A percentile compares a stretch with the other conserved stretches of the same genome.
These are phyloP conservation scores for Cotesia typhae DNA, from an alignment of 1,140 invertebrate genomes.

Conservation along the genomic window DNA sequence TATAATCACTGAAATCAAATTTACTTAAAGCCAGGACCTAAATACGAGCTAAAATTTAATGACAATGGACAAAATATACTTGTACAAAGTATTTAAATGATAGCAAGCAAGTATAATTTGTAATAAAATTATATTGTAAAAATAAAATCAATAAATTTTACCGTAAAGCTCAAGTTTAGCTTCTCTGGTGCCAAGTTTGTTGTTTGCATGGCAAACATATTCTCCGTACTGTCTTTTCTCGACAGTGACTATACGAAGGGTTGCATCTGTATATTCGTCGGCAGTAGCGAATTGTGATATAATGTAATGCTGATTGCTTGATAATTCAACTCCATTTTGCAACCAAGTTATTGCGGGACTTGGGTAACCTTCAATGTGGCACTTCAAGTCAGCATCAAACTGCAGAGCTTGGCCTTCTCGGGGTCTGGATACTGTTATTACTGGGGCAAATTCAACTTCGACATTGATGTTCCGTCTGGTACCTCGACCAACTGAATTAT, in stretches of 20 bases:
- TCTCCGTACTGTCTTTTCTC: constrained; percentile 89
- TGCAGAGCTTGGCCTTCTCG: constrained; percentile 86
- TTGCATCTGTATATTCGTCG: constrained; percentile 90
- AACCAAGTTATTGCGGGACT: constrained; percentile 88
- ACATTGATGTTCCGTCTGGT: constrained; percentile 86
- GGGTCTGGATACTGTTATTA: constrained; percentile 82
- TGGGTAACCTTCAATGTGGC: constrained; percentile 91
- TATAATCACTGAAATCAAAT: not conserved
- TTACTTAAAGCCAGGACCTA: constrained; percentile 1
- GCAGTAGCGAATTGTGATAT: constrained; percentile 90
- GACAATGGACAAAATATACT: not conserved
- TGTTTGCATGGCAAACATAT: constrained; percentile 87
- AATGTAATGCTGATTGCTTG: constrained; percentile 90
- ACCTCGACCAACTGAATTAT: constrained; percentile 88
- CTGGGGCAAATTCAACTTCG: constrained; percentile 88
- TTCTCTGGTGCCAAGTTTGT: constrained; percentile 84
- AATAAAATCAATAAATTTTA: constrained; percentile 62
- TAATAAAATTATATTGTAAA: not conserved
- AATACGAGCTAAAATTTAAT: not conserved
- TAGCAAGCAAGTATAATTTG: not conserved
- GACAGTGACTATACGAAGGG: constrained; percentile 86
- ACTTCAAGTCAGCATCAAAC: constrained; percentile 92
- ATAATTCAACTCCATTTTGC: constrained; percentile 81
- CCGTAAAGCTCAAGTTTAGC: constrained; percentile 84
- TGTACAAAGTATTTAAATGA: not conserved